Evolutionary conservation across 30 jellyfish, hydroid and myxozoan genomes (phyloP), one percentile per base, ranked within the genome.

Genomic region (Cassiopea andromeda): DNA sequence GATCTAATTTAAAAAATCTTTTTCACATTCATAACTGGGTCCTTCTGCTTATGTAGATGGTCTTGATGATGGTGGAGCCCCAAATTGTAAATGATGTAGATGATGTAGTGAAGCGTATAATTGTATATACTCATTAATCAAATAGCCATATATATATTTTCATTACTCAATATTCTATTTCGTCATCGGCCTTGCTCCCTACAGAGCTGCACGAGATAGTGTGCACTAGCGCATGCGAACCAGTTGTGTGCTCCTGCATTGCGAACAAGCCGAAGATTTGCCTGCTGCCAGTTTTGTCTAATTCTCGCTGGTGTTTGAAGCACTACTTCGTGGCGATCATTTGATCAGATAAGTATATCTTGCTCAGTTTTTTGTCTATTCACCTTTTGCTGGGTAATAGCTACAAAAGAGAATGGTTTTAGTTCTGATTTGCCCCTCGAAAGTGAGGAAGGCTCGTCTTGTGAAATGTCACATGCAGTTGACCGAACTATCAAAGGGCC

Each of bases 181-280:
- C 89, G 89, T 80, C 89, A 80, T 80, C 80, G 89, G 78, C 89
- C 89, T 80, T 49, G 89, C 79, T 80, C 89, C 80, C 89, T 80
- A 27, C 73, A 45, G 89, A 60, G 89, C 89, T 80, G 89, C 44
- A 80, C 57, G 89, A 80, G 89, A 80, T 80, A 68, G 77, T 68
- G 77, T 68, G 77, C 77, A n/a, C 77, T 68, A 68, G 77, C 77
- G 77, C 77, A 68, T 68, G 77, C 77, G 77, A 68, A 68, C 77
- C 77, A 68, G 77, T 68, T 68, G 17, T 68, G 47, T 68, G 77
- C 15, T 68, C 77, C 44, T 68, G 77, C 77, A 43, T 68, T 68
- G 77, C 77, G 77, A 68, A 68, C 77, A 68, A 68, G 77, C 77
- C 47, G 17, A 68, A 68, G 47, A 68, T 68, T 68, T 68, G 77